Base-by-base conservation (phyloP, 2,797 vertebrate species). In the Platalea minor region DNA sequence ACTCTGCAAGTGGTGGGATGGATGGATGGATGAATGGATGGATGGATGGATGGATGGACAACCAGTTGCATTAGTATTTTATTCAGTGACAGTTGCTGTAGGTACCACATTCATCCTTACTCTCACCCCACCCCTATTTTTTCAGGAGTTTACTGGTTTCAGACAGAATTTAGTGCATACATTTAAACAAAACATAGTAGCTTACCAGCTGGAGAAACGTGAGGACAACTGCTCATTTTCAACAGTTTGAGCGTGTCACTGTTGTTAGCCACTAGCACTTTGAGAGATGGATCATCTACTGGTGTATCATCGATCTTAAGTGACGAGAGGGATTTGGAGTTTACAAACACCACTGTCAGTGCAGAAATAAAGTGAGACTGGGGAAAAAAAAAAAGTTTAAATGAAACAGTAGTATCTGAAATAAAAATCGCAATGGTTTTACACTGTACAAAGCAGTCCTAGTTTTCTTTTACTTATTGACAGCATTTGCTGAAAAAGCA, bases 221-320 rank as follows among this genome's bases (percentile, higher is more conserved):
- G 99, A 93, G 99, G 99, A 95, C 99, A 99, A 96, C 99, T 99
- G 98, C 98, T 99, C 99, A 99, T 99, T 97, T 99, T 99, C 95
- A 99, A 97, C 88, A 99, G 97, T 88, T 98, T 99, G 56, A 99
- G 98, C 0, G 99, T 99, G 95, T 99, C 99, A 1, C 99, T 99
- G 98, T 99, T 99, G 96, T 99, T 99, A 92, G 99, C 99, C 97
- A 99, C 99, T 72, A 99, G 97, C 48, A 98, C 98, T 97, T 99
- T 99, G 48, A 99, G 98, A 45, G 99, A 99, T 4, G 99, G 99
- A 86, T 99, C 99, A 54, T 99, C 99, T 51, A 99, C 99, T 5
- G 99, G 99, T 26, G 99, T 99, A 96, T 99, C 99, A 23, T 99
- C 99, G 65, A 99, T 99, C 98, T 99, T 99, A 89, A 99, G 98